phyloP scores from a whole-genome alignment of 1,140 invertebrate genomes.

The Drosophila prosaltans region DNA sequence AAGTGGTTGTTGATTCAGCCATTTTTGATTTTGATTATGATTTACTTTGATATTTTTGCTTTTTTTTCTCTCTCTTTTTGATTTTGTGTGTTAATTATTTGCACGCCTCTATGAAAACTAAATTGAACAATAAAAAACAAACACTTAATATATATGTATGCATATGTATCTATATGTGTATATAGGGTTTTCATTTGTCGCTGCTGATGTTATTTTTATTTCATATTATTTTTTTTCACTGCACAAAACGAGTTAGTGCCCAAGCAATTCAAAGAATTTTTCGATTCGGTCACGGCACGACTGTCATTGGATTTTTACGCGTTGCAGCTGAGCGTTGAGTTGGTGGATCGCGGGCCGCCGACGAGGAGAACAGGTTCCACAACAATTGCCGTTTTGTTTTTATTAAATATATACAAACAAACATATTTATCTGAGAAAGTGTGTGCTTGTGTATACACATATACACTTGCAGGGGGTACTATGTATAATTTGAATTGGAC shows the following conservation, averaged over 20 bases:
- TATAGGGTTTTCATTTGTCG: not conserved
- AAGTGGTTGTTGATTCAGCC: conserved; percentile 70
- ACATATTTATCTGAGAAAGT: not conserved
- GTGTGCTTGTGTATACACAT: not conserved
- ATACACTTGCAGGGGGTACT: not conserved
- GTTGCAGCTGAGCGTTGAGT: conserved; percentile 17
- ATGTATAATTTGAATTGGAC: not conserved
- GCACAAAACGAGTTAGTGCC: conserved; percentile 54
- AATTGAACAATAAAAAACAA: conserved; percentile 48
- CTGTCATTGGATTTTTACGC: conserved; percentile 15
- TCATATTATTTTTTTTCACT: conserved; percentile 38
- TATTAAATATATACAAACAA: conserved; percentile 21
- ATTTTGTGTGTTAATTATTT: conserved; percentile 59
- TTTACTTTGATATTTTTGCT: conserved; percentile 15
- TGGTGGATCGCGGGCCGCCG: conserved; percentile 33
- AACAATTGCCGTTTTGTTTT: conserved; percentile 52
- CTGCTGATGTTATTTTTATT: not conserved
- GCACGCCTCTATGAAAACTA: conserved; percentile 55
- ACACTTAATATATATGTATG: not conserved
- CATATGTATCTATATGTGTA: too few species aligned
- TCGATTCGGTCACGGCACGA: conserved; percentile 6
- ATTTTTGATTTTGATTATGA: conserved; percentile 46
- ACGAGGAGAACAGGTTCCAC: conserved; percentile 57
- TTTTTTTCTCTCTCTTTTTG: not conserved
- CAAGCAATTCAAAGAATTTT: conserved; percentile 27